A percentile compares a stretch with the other conserved stretches of the same genome.
Conservation (phyloP, 2,113 vertebrate genomes). For the Chroicocephalus ridibundus region DNA sequence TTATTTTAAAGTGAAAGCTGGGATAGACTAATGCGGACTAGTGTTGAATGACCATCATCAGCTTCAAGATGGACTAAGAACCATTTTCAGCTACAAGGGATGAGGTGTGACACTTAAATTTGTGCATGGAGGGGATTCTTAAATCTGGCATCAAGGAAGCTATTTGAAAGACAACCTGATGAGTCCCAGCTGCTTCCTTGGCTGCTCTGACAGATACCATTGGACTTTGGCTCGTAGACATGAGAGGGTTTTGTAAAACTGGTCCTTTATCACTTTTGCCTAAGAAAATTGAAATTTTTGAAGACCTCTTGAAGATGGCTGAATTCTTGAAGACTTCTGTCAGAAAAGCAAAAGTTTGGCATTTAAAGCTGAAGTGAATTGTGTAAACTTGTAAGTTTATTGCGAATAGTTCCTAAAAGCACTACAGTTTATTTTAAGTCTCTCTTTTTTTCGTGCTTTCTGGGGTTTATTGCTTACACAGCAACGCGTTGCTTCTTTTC, state of each 20-base stretch:
- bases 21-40: not conserved
- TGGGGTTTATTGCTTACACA: fast-evolving
- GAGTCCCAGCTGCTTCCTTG: not conserved
- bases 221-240: not conserved
- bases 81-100: not conserved
- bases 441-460: fast-evolving
- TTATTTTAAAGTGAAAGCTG: not conserved
- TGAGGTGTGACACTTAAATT: not conserved
- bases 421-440: too few species aligned
- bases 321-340: not conserved
- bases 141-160: not conserved
- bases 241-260: not conserved
- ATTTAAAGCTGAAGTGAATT: not conserved
- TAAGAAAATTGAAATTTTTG: not conserved
- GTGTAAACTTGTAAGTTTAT: not conserved
- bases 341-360: not conserved
- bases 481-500: fast-evolving
- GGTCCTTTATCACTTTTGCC: not conserved
- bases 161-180: not conserved
- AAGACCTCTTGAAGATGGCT: not conserved
- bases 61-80: not conserved
- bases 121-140: not conserved
- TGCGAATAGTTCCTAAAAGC: not conserved
- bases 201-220: not conserved
- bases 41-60: not conserved